These are phyloP conservation scores for Scarus forsteni DNA, from an alignment of 2,797 vertebrate species.

Conservation along the genomic window DNA sequence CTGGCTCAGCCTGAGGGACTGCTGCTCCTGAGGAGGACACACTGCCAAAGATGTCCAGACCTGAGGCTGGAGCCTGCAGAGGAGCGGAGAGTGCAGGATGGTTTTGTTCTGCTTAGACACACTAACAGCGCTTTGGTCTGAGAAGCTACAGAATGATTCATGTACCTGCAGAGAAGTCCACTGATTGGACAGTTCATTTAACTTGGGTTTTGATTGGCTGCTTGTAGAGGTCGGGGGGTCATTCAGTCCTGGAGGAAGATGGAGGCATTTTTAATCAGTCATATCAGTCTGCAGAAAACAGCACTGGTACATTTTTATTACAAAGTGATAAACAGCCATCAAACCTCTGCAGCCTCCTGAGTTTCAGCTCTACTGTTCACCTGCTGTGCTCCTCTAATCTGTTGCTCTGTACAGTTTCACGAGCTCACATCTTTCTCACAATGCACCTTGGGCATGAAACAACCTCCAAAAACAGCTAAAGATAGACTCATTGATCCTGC, in stretches of 20 bases:
- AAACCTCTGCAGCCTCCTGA: no score
- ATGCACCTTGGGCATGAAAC: no score
- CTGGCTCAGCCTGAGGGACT: slow-evolving; percentile 59
- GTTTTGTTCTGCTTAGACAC: not conserved
- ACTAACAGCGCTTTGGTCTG: not conserved
- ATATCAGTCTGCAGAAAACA: no score
- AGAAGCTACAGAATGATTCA: not conserved
- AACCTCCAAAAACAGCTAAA: no score
- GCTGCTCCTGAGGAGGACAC: slow-evolving; percentile 68
- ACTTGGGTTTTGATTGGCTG: slow-evolving; percentile 72
- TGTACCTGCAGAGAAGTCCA: slow-evolving; percentile 91
- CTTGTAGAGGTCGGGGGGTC: slow-evolving; percentile 83
- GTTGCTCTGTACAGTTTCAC: no score
- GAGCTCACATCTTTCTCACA: no score
- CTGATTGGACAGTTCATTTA: slow-evolving; percentile 79
- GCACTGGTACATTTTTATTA: no score
- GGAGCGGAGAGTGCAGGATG: not conserved
- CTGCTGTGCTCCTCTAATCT: no score
- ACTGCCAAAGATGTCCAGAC: slow-evolving; percentile 85
- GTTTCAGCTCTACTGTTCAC: no score
- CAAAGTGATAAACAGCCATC: no score
- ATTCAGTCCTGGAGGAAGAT: slow-evolving; percentile 84
- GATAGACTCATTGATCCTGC: no score
- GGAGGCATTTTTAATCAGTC: not conserved
- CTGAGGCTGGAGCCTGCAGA: slow-evolving; percentile 82